Conservation (phyloP, 1,140 invertebrate species). For the Trichonephila clavipes region DNA sequence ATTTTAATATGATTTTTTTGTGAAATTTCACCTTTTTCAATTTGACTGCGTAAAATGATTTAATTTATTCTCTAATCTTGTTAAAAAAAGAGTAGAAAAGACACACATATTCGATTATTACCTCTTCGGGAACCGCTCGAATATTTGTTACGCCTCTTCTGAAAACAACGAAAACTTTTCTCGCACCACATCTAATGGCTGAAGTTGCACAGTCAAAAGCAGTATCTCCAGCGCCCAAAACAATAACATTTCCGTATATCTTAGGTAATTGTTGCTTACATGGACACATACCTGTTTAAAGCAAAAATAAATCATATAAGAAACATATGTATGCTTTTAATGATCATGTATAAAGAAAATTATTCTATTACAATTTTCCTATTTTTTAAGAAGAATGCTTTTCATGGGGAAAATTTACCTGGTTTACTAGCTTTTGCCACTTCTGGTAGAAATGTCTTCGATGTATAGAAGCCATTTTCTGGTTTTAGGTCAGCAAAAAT, state of each 20-base stretch:
- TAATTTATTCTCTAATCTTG: too few species aligned
- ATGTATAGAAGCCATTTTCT: constrained; percentile 95
- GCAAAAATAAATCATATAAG: not conserved
- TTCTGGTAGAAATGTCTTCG: constrained; percentile 94
- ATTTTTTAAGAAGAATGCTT: too few species aligned
- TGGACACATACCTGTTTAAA: constrained; percentile 86
- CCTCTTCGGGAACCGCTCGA: constrained; percentile 97
- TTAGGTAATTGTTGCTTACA: constrained; percentile 89
- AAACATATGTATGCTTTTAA: too few species aligned
- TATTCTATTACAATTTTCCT: too few species aligned
- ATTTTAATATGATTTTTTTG: too few species aligned
- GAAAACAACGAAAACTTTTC: constrained; percentile 95
- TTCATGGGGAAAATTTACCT: constrained; percentile 82
- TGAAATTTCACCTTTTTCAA: too few species aligned
- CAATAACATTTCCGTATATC: constrained; percentile 93
- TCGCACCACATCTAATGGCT: constrained; percentile 95
- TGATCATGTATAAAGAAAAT: too few species aligned
- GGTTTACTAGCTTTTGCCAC: constrained; percentile 94
- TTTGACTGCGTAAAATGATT: too few species aligned
- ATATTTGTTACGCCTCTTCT: constrained; percentile 95
- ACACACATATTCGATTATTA: constrained; percentile 80
- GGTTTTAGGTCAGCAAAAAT: constrained; percentile 90
- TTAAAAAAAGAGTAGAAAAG: too few species aligned
- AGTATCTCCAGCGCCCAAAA: constrained; percentile 97
- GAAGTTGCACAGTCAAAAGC: constrained; percentile 99